Percentiles rank a stretch among this genome's conserved stretches.
phyloP scores from a whole-genome alignment of 2,797 vertebrate genomes.

The Danio kyathit region DNA sequence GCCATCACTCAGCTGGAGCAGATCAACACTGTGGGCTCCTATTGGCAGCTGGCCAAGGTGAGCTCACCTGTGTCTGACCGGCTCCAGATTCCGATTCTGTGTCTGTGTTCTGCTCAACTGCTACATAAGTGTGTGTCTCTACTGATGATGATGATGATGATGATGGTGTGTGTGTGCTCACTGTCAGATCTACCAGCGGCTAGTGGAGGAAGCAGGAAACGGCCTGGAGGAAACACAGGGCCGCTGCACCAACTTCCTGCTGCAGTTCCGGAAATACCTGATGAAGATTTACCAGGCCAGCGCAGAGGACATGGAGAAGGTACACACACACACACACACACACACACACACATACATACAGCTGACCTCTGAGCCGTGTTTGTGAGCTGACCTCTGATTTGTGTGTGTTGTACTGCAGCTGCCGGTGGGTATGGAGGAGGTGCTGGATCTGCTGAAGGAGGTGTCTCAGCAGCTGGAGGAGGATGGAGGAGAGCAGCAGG shows the following conservation, averaged over 20 bases:
- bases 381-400: not conserved
- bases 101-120: not conserved
- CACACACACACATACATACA: too few species aligned
- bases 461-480: constrained; percentile 92
- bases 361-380: too few species aligned
- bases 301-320: constrained; percentile 84
- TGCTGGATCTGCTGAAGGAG: constrained; percentile 89
- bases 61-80: constrained; percentile 41
- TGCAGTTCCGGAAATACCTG: constrained; percentile 87
- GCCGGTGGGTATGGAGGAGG: constrained; percentile 90
- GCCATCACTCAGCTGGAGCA: constrained; percentile 90
- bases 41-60: constrained; percentile 95
- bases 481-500: constrained; percentile 70
- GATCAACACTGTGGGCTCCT: constrained; percentile 87
- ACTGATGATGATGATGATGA: too few species aligned
- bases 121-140: too few species aligned
- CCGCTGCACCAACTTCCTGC: constrained; percentile 83
- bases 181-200: constrained; percentile 90
- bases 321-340: too few species aligned
- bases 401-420: constrained; percentile 75
- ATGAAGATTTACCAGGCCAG: constrained; percentile 86
- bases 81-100: too few species aligned
- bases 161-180: not conserved
- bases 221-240: constrained; percentile 91
- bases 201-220: constrained; percentile 91